Evolutionary conservation across 2,888 invertebrate genomes (phyloP).

Genomic region (Leucoma salicis): DNA sequence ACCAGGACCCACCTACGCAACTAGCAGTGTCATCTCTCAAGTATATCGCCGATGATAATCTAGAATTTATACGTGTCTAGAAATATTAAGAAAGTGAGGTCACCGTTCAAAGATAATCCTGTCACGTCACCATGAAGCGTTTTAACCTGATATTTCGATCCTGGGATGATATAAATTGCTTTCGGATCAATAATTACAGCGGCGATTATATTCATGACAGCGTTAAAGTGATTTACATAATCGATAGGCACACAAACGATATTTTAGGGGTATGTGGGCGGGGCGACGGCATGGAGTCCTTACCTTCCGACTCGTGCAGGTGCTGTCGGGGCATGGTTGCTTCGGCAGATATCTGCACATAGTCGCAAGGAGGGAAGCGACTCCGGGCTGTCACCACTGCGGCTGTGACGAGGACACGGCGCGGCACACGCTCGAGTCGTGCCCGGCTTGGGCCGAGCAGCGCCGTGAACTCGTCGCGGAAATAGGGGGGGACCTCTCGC

Average conservation of each 20-base stretch:
- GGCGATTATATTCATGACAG: constrained; percentile 41
- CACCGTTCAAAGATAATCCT: constrained; percentile 20
- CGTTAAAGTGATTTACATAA: constrained; percentile 44
- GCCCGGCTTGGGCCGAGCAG: too few species aligned
- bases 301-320: too few species aligned
- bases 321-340: too few species aligned
- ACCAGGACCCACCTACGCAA: constrained; percentile 24
- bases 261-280: constrained; percentile 38
- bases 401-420: too few species aligned
- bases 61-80: constrained; percentile 38
- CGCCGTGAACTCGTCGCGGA: too few species aligned
- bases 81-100: constrained; percentile 37
- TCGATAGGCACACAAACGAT: constrained; percentile 31
- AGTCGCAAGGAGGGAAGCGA: too few species aligned
- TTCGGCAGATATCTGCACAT: too few species aligned
- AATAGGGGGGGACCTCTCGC: too few species aligned
- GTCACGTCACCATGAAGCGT: constrained; percentile 36
- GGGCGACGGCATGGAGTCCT: too few species aligned
- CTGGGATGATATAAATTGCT: constrained; percentile 44
- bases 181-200: constrained; percentile 44
- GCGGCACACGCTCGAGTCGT: too few species aligned
- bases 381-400: too few species aligned
- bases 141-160: constrained; percentile 39
- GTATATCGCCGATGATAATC: constrained; percentile 48
- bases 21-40: constrained; percentile 13